These are phyloP conservation scores for Drosophila setifemur DNA, from an alignment of 1,140 invertebrate species.

Conservation along the genomic window DNA sequence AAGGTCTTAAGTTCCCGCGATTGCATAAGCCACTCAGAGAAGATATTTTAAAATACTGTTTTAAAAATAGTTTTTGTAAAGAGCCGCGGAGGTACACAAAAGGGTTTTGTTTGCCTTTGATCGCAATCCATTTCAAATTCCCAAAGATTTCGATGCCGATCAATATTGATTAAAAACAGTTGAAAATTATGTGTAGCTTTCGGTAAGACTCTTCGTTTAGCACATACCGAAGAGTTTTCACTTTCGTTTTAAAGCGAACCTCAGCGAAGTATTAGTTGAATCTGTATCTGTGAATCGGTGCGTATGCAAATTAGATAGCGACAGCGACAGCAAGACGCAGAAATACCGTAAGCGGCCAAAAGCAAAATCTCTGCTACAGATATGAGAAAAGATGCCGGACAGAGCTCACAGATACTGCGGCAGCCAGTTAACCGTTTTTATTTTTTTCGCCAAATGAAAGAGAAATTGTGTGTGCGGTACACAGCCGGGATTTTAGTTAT, in stretches of 20 bases:
- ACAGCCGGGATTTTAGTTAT: conserved; percentile 36
- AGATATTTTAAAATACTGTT: conserved; percentile 31
- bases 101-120: conserved; percentile 46
- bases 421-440: conserved; percentile 66
- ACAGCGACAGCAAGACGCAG: conserved; percentile 62
- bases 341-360: conserved; percentile 72
- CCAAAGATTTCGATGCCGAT: conserved; percentile 23
- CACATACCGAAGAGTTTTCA: conserved; percentile 59
- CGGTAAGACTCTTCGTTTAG: conserved; percentile 57
- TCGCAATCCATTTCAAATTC: conserved; percentile 56
- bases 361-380: conserved; percentile 71
- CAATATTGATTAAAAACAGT: conserved; percentile 62
- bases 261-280: too few species aligned
- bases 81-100: conserved; percentile 8
- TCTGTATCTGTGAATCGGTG: conserved; percentile 28
- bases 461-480: conserved; percentile 61
- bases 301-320: conserved; percentile 73
- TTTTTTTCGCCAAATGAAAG: conserved; percentile 70
- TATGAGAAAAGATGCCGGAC: conserved; percentile 39
- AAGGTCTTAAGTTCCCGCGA: conserved; percentile 31
- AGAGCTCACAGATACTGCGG: conserved; percentile 18
- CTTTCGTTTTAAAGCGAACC: conserved; percentile 52
- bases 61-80: conserved; percentile 1
- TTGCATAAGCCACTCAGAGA: conserved; percentile 56
- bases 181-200: conserved; percentile 48